Base-by-base conservation (phyloP, 2,113 vertebrate genomes). In the Microcebus griseorufus region DNA sequence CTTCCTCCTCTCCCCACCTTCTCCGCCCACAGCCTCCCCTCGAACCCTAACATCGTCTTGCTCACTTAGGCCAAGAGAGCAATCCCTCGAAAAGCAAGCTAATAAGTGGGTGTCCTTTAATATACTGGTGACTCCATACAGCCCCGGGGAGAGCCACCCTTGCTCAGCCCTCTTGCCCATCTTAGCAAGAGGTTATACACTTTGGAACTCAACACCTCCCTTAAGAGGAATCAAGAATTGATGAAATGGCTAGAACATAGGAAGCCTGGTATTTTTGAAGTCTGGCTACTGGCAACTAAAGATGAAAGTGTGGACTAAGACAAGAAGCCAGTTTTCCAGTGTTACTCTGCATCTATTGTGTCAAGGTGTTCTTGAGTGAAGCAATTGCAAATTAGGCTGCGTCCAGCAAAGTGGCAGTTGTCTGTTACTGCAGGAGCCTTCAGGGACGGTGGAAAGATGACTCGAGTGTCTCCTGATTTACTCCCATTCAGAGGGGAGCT, bases 31-130 rank as follows among this genome's bases (percentile, higher is more conserved):
- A 72, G n/a, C 32, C 6, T 62, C n/a, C 42, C 7, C 53, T 86
- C 22, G 69, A 45, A 39, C 95, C 51, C 65, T 95, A 92, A 80
- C 45, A 65, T 32, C 62, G 42, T 90, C 9, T 9, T 11, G 25
- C 62, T 90, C 62, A 17, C 45, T 70, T 72, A 81, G 55, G 53
- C 42, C 62, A 86, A 78, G 62, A 96, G 2, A 86, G 62, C 5
- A 32, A 20, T n/a, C 79, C 55, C 62, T 73, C 42, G 48, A 37
- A 93, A 84, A 97, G 73, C 79, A 88, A 88, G 72, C 70, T 90
- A 42, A 32, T 27, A n/a, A 62, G 20, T 79, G 25, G 55, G 34
- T 89, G n/a, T 9, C 83, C 45, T 76, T 45, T 32, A 45, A 79
- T 39, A 9, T 65, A 3, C 42, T 25, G 17, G 39, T 34, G 51